These are phyloP conservation scores for Spinus pinus DNA, from an alignment of 2,797 vertebrate genomes.

Conservation along the genomic window DNA sequence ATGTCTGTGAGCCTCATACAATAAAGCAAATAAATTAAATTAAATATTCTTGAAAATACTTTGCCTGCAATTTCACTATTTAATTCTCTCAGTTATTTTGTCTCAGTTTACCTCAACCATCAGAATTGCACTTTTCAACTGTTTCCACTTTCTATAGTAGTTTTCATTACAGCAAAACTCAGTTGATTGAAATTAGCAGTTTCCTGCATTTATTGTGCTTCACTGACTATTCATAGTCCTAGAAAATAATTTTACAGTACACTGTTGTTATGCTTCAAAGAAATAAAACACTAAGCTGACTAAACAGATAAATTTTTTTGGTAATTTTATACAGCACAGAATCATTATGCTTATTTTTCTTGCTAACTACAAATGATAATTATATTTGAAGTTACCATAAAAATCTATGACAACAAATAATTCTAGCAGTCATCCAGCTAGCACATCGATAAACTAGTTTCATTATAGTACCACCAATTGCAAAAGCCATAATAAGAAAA, in stretches of 20 bases:
- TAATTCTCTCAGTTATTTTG: neutral
- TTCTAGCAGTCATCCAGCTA: slow-evolving; percentile 13
- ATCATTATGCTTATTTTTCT: slow-evolving; percentile 53
- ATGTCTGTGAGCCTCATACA: neutral
- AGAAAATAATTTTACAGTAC: slow-evolving; percentile 13
- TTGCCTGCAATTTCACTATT: neutral
- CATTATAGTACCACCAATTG: slow-evolving; percentile 38
- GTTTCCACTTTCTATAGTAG: neutral
- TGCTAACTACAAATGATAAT: slow-evolving; percentile 53
- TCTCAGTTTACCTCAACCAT: neutral
- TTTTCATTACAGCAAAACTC: neutral
- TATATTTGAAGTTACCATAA: slow-evolving; percentile 42
- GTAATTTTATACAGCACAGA: neutral
- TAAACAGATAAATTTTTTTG: neutral
- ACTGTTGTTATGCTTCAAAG: neutral
- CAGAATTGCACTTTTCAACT: neutral
- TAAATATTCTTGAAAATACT: neutral
- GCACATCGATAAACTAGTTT: slow-evolving; percentile 46
- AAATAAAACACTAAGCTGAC: slow-evolving; percentile 31
- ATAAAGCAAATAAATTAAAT: neutral
- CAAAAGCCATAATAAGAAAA: slow-evolving; percentile 43
- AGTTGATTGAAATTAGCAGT: neutral
- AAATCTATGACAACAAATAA: slow-evolving; percentile 54
- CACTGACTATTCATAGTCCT: neutral
- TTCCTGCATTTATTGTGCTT: neutral